Percentiles rank a stretch among this genome's conserved stretches.
Conservation (phyloP, 2,113 vertebrate species). For the Corythornis madagascariensis region DNA sequence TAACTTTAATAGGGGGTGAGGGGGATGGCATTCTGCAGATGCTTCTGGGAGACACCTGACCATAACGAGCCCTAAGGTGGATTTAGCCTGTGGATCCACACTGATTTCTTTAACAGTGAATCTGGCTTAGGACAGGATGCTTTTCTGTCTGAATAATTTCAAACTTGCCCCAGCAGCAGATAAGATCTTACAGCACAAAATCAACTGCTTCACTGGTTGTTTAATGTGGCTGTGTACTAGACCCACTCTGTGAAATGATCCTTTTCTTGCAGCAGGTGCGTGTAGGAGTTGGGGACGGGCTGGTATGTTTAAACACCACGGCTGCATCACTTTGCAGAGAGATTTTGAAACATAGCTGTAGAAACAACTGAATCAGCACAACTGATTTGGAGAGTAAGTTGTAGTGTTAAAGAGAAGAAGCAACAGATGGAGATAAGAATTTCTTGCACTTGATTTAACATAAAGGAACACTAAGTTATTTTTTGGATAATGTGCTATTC, state of each 20-base stretch:
- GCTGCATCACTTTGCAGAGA: background rate
- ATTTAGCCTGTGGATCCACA: rapidly evolving
- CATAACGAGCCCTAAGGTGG: rapidly evolving
- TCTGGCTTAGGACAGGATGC: background rate
- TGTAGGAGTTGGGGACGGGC: rapidly evolving
- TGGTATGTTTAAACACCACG: background rate
- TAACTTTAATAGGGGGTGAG: background rate
- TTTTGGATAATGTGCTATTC: background rate
- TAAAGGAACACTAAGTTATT: background rate
- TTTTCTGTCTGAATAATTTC: background rate
- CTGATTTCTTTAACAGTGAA: background rate
- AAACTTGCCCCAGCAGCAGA: rapidly evolving
- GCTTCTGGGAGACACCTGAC: background rate
- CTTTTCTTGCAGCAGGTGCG: background rate
- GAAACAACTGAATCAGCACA: background rate
- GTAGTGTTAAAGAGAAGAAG: background rate
- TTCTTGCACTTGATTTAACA: background rate
- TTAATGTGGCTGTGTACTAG: background rate
- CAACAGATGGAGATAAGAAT: background rate
- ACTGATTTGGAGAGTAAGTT: background rate
- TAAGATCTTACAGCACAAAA: rapidly evolving
- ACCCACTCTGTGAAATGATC: rapidly evolving
- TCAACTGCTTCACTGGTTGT: rapidly evolving
- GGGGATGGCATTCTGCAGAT: background rate
- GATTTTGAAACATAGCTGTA: background rate